A percentile compares a stretch with the other conserved stretches of the same genome.
phyloP scores from a whole-genome alignment of 1,140 invertebrate species.

The Metopolophium dirhodum region DNA sequence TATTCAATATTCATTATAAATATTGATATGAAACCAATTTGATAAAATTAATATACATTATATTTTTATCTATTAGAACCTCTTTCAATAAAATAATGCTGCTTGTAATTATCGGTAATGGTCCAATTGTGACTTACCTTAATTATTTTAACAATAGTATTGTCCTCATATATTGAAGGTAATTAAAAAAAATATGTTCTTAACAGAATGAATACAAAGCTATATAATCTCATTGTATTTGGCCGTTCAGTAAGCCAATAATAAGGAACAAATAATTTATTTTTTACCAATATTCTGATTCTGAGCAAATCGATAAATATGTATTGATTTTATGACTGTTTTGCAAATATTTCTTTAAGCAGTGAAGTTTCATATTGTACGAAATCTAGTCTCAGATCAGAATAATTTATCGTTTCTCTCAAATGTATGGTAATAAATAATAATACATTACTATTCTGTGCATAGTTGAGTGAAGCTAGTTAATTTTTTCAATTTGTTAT shows the following conservation, averaged over 20 bases:
- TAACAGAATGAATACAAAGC: neutral
- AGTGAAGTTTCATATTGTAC: neutral
- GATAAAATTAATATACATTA: neutral
- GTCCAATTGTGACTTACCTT: neutral
- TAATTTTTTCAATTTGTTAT: neutral
- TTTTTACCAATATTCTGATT: neutral
- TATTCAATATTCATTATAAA: neutral
- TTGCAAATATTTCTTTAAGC: neutral
- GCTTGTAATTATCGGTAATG: neutral
- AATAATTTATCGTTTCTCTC: neutral
- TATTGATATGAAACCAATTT: neutral
- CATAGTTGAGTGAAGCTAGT: neutral
- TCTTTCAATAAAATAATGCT: neutral
- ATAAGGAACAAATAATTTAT: neutral
- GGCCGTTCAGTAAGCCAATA: neutral
- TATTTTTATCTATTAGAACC: neutral
- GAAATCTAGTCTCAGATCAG: neutral
- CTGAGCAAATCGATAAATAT: neutral
- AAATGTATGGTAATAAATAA: neutral
- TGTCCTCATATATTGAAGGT: neutral
- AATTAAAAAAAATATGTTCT: neutral
- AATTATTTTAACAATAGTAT: slow-evolving; percentile 1
- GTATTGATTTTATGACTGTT: neutral
- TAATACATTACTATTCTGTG: neutral
- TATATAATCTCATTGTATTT: neutral